Conservation (phyloP, 2,797 vertebrate genomes). For the Thalassophryne amazonica region DNA sequence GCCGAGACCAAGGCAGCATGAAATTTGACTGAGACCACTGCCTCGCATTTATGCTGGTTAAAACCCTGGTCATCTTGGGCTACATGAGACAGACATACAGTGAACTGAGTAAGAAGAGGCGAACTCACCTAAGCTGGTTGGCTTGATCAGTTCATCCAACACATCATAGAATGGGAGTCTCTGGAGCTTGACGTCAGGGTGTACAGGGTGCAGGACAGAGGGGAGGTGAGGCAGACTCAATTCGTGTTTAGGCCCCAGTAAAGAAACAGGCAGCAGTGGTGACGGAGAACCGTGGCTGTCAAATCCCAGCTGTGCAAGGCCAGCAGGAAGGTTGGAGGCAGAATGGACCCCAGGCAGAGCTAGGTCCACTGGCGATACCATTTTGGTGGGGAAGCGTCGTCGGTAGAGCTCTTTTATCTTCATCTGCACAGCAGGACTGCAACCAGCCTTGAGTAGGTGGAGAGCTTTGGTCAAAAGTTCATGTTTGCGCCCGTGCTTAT, state of each 20-base stretch:
- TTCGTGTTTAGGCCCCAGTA: conserved; percentile 97
- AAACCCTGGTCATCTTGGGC: too few relatives aligned
- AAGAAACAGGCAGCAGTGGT: conserved; percentile 92
- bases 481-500: conserved; percentile 99
- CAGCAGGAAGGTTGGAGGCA: conserved; percentile 81
- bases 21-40: too few relatives aligned
- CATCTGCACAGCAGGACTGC: conserved; percentile 98
- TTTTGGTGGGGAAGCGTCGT: conserved; percentile 96
- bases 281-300: conserved; percentile 87
- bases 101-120: neutral
- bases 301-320: conserved; percentile 89
- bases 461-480: conserved; percentile 99
- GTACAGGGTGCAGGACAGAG: conserved; percentile 93
- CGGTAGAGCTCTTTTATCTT: conserved; percentile 99
- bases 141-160: conserved; percentile 97
- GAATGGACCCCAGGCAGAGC: conserved; percentile 89
- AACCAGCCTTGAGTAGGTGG: conserved; percentile 95
- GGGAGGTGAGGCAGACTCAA: conserved; percentile 94
- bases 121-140: conserved; percentile 93
- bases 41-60: too few relatives aligned
- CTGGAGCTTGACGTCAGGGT: conserved; percentile 98
- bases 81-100: too few relatives aligned
- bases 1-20: too few relatives aligned
- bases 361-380: conserved; percentile 94
- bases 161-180: conserved; percentile 97